Conservation (phyloP, 2,113 vertebrate genomes). For the Eidolon helvum region DNA sequence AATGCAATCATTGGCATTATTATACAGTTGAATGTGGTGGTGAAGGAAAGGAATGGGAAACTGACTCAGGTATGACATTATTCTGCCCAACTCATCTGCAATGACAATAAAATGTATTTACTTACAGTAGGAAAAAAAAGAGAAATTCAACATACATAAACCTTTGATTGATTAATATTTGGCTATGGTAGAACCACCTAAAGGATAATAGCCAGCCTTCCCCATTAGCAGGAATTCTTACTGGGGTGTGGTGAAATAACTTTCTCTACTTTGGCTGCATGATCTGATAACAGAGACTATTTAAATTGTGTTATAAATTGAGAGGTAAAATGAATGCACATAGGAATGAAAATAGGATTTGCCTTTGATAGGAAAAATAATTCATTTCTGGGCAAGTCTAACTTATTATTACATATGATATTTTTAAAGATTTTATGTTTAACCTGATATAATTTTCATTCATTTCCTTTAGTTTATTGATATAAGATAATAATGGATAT, state of each 20-base stretch:
- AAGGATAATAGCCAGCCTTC: slow-evolving; percentile 51
- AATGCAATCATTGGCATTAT: slow-evolving; percentile 37
- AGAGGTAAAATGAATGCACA: slow-evolving; percentile 39
- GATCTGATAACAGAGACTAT: slow-evolving; percentile 34
- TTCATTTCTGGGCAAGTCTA: background rate
- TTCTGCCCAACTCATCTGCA: slow-evolving; percentile 33
- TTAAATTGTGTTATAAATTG: slow-evolving; percentile 19
- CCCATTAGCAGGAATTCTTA: slow-evolving; percentile 44
- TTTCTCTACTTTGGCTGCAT: slow-evolving; percentile 53
- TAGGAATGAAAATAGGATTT: slow-evolving; percentile 57
- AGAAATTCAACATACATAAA: slow-evolving; percentile 49
- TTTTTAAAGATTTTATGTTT: slow-evolving; percentile 60
- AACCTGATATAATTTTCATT: slow-evolving; percentile 33
- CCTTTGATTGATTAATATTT: slow-evolving; percentile 70
- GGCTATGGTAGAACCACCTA: slow-evolving; percentile 66
- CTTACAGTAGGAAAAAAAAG: slow-evolving; percentile 46
- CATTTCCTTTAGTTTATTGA: background rate
- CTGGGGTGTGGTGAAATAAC: slow-evolving; percentile 55
- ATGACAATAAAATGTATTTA: slow-evolving; percentile 53
- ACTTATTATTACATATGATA: background rate
- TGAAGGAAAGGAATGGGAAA: background rate
- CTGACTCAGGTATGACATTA: slow-evolving; percentile 68
- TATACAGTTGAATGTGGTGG: background rate
- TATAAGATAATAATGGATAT: background rate
- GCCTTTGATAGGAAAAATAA: slow-evolving; percentile 24